Percentiles rank a stretch among this genome's conserved stretches.
Conservation (phyloP, 2,888 invertebrate species). For the Cryptus viduatorius region DNA sequence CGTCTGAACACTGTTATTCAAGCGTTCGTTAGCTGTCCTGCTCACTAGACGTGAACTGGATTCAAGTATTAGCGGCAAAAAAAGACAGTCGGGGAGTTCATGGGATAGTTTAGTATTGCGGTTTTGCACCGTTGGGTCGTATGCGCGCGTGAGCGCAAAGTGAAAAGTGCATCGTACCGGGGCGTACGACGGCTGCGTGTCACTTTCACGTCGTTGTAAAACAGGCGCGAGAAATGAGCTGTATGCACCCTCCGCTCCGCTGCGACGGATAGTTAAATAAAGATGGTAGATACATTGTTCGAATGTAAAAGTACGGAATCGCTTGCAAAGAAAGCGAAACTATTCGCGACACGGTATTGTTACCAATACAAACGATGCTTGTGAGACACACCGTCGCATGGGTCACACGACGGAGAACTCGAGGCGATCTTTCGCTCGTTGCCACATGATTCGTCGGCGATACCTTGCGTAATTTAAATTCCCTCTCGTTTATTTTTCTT, state of each 20-base stretch:
- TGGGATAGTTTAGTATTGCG: slow-evolving; percentile 34
- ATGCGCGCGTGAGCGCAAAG: slow-evolving; percentile 36
- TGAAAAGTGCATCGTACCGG: slow-evolving; percentile 62
- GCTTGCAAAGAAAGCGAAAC: slow-evolving; percentile 52
- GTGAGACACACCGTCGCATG: slow-evolving; percentile 29
- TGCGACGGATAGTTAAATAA: slow-evolving; percentile 10
- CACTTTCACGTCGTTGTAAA: slow-evolving; percentile 65
- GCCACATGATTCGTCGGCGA: slow-evolving; percentile 74
- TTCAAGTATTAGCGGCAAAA: slow-evolving; percentile 20
- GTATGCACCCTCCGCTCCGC: slow-evolving; percentile 8
- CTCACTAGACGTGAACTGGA: slow-evolving; percentile 35
- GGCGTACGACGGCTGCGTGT: slow-evolving; percentile 47
- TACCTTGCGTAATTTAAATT: slow-evolving; percentile 72
- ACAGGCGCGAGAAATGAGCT: background rate
- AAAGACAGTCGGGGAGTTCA: slow-evolving; percentile 20
- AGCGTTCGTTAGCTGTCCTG: slow-evolving; percentile 58
- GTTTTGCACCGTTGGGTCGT: slow-evolving; percentile 13
- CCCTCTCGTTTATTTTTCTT: slow-evolving; percentile 45
- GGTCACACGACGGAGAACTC: slow-evolving; percentile 62
- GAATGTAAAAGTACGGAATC: slow-evolving; percentile 13
- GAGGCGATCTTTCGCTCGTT: slow-evolving; percentile 70
- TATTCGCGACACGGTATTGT: slow-evolving; percentile 26
- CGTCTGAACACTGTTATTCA: slow-evolving; percentile 44
- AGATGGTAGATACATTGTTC: slow-evolving; percentile 16
- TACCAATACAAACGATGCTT: background rate